A percentile compares a stretch with the other conserved stretches of the same genome.
Evolutionary conservation across 2,113 vertebrate genomes (phyloP).

Genomic region (Istiophorus platypterus): DNA sequence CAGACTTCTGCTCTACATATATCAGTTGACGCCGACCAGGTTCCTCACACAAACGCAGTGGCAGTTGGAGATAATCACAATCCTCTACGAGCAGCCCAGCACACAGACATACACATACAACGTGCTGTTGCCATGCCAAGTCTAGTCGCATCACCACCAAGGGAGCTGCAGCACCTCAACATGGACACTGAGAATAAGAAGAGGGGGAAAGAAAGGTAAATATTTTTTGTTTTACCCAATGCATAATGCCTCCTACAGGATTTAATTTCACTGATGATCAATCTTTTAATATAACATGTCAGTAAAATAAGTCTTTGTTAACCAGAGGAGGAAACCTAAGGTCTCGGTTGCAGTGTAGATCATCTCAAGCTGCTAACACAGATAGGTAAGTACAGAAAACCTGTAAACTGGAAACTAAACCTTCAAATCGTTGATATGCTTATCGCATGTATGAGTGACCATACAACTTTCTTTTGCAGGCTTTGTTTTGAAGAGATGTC

Average conservation of each 20-base stretch:
- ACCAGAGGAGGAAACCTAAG: constrained; percentile 71
- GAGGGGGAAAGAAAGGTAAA: constrained; percentile 74
- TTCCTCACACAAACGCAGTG: constrained; percentile 52
- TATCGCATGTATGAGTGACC: constrained; percentile 30
- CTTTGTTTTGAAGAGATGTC: constrained; percentile 78
- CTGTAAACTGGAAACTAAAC: not conserved
- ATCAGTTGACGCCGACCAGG: constrained; percentile 51
- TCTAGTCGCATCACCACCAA: constrained; percentile 74
- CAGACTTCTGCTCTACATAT: constrained; percentile 66
- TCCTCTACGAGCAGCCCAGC: constrained; percentile 7
- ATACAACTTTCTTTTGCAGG: constrained; percentile 57
- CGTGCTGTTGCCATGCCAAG: constrained; percentile 81
- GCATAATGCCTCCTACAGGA: not conserved
- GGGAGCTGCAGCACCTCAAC: constrained; percentile 72
- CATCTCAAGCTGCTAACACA: constrained; percentile 13
- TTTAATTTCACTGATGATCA: not conserved
- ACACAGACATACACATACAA: constrained; percentile 10
- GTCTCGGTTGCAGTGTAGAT: constrained; percentile 57
- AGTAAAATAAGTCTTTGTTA: constrained; percentile 9
- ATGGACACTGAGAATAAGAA: constrained; percentile 81
- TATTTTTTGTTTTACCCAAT: constrained; percentile 1
- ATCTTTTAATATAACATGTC: not conserved
- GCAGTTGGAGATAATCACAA: not conserved
- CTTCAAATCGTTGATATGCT: not conserved
- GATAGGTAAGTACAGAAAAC: constrained; percentile 63